A percentile compares a stretch with the other conserved stretches of the same genome.
Evolutionary conservation across 2,888 invertebrate species (phyloP).

Genomic region (Rhagonycha fulva): DNA sequence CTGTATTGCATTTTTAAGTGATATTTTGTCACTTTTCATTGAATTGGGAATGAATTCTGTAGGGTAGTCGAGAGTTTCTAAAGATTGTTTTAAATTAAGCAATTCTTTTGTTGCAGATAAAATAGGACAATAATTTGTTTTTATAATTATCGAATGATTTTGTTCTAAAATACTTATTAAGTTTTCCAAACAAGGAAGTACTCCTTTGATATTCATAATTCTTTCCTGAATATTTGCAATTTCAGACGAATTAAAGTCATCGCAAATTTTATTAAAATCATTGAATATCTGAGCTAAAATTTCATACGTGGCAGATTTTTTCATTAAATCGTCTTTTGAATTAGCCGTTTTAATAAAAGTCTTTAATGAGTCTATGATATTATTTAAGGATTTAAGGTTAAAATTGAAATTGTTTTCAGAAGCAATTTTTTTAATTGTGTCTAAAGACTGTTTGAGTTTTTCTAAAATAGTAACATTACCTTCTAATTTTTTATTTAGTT

Average conservation of each 20-base stretch:
- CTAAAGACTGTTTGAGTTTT: not conserved
- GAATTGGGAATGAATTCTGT: not conserved
- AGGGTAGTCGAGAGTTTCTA: not conserved
- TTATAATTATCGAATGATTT: not conserved
- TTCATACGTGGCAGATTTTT: not conserved
- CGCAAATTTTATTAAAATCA: not conserved
- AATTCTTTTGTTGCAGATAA: not conserved
- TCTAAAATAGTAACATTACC: not conserved
- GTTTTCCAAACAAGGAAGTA: not conserved
- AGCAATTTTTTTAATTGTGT: not conserved
- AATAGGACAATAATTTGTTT: not conserved
- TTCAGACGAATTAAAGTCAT: not conserved
- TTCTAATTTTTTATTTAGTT: not conserved
- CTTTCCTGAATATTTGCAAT: not conserved
- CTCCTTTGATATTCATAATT: not conserved
- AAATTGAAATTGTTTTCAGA: not conserved
- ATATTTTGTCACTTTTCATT: not conserved
- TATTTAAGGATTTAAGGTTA: not conserved
- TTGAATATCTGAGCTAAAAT: not conserved
- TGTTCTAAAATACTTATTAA: not conserved
- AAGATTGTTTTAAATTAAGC: not conserved
- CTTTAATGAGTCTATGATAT: not conserved
- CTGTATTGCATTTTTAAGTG: not conserved
- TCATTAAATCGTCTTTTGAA: not conserved
- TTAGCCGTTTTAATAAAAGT: not conserved